Evolutionary conservation across 2,797 vertebrate species (phyloP).

Genomic region (Gallinago solitaria): DNA sequence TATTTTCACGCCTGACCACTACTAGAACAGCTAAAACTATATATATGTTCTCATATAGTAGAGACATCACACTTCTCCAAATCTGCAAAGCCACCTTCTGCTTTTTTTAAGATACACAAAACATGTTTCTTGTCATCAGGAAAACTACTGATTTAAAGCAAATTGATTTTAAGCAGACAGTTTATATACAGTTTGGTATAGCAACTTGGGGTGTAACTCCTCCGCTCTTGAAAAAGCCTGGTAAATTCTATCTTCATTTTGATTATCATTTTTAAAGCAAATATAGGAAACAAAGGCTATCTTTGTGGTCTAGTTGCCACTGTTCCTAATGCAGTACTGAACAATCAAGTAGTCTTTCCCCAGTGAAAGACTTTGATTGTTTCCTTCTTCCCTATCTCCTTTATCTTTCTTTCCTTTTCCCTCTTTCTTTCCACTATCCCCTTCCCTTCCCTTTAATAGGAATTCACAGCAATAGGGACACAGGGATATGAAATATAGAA

Average conservation of each 20-base stretch:
- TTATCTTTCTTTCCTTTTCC: not conserved
- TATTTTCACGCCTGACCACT: not conserved
- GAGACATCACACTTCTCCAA: not conserved
- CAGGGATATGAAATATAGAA: not conserved
- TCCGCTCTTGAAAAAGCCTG: not conserved
- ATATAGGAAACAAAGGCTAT: not conserved
- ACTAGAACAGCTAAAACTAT: not conserved
- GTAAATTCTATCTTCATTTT: not conserved
- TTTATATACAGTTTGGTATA: not conserved
- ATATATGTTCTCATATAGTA: not conserved
- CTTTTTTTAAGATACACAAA: not conserved
- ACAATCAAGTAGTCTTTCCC: not conserved
- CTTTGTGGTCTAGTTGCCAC: not conserved
- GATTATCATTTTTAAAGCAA: not conserved
- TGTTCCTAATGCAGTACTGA: not conserved
- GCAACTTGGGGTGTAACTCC: not conserved
- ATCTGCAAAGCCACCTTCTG: not conserved
- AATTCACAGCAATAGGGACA: not conserved
- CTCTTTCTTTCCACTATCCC: too few species aligned
- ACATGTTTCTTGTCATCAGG: not conserved
- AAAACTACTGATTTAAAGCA: not conserved
- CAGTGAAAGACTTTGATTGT: not conserved
- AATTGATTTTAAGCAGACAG: not conserved
- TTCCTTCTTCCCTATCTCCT: not conserved
- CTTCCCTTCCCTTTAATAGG: not conserved